A percentile compares a stretch with the other conserved stretches of the same genome.
phyloP scores from a whole-genome alignment of 2,888 invertebrate species.

The Tipula confusa region DNA sequence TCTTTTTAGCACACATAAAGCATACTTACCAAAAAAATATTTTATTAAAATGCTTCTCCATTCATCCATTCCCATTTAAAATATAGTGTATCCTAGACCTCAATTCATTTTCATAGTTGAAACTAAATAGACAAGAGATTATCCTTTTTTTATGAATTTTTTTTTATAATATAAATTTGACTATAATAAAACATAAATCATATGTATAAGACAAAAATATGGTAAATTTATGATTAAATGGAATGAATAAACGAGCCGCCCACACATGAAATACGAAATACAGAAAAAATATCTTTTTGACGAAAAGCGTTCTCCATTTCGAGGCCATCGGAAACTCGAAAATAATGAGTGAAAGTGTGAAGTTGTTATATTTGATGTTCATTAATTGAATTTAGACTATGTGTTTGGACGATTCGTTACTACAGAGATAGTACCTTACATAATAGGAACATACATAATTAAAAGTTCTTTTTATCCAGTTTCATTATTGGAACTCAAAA shows the following conservation, averaged over 20 bases:
- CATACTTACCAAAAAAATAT: neutral
- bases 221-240: neutral
- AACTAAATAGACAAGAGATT: slow-evolving; percentile 25
- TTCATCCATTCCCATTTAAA: neutral
- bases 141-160: slow-evolving; percentile 8
- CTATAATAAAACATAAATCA: neutral
- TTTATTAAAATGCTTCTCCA: neutral
- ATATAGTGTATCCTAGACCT: neutral
- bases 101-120: slow-evolving; percentile 25
- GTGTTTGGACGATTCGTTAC: neutral
- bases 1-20: neutral
- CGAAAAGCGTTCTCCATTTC: too few relatives aligned
- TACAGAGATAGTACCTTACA: too few relatives aligned
- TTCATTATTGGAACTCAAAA: too few relatives aligned
- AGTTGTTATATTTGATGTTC: neutral
- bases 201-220: neutral
- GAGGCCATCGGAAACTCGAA: neutral
- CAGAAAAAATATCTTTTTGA: neutral
- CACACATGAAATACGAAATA: neutral
- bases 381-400: neutral
- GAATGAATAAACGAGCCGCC: neutral
- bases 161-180: neutral
- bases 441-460: too few relatives aligned
- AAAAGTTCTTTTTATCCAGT: too few relatives aligned
- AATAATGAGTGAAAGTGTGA: neutral